Conservation (phyloP, 1,140 invertebrate genomes). For the Melipona quadrifasciata region DNA sequence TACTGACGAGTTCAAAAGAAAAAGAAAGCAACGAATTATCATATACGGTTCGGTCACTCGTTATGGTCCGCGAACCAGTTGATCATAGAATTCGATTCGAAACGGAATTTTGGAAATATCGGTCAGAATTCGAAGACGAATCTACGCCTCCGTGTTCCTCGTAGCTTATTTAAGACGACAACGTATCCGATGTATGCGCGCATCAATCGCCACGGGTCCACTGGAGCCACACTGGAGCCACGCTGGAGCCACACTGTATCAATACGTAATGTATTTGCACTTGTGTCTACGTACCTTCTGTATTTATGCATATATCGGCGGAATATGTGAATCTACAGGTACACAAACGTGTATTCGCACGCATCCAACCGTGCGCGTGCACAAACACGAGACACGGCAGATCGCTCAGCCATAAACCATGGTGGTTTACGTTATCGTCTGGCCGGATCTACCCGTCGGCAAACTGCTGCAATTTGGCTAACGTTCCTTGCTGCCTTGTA, state of each 20-base stretch:
- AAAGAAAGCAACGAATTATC: no score
- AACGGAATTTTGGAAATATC: neutral
- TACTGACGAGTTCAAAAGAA: no score
- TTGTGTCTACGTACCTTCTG: constrained; percentile 12
- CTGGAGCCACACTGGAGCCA: no score
- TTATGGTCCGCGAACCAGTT: no score
- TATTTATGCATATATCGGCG: constrained; percentile 40
- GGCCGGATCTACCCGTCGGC: constrained; percentile 64
- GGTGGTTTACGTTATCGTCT: constrained; percentile 68
- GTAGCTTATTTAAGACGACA: constrained; percentile 30
- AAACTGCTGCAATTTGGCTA: constrained; percentile 68
- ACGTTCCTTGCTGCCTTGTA: constrained; percentile 52
- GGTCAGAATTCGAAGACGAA: neutral
- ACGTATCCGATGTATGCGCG: neutral
- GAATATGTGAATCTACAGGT: constrained; percentile 40
- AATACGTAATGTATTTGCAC: constrained; percentile 36
- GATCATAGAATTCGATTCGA: no score
- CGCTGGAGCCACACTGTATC: constrained; percentile 9
- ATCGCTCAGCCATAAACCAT: constrained; percentile 65
- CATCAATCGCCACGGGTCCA: neutral
- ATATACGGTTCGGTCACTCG: no score
- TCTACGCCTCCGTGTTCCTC: neutral
- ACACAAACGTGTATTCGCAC: constrained; percentile 24
- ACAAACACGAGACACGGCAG: constrained; percentile 40
- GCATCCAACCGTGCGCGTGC: constrained; percentile 41